A percentile compares a stretch with the other conserved stretches of the same genome.
Evolutionary conservation across 2,797 vertebrate species (phyloP).

Genomic region (Falco columbarius): DNA sequence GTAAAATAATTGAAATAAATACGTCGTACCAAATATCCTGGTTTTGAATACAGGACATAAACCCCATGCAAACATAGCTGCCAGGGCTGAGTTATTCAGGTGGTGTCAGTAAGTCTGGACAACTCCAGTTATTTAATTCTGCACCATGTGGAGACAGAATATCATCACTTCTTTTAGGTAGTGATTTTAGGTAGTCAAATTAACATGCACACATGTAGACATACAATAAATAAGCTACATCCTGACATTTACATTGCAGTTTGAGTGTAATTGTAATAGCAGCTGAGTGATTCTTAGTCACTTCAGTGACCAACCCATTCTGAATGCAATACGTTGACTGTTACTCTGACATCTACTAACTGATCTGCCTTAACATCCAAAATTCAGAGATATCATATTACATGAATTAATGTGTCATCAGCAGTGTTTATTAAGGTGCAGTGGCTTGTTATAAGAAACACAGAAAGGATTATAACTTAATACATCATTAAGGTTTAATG

Average conservation of each 20-base stretch:
- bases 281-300: neutral
- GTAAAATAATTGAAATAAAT: neutral
- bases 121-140: neutral
- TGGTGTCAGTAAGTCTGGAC: neutral
- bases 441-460: neutral
- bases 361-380: neutral
- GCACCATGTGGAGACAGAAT: neutral
- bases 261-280: neutral
- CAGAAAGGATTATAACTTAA: neutral
- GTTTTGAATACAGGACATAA: neutral
- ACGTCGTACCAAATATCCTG: neutral
- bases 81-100: neutral
- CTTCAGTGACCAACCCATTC: neutral
- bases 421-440: neutral
- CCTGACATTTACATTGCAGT: neutral
- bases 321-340: neutral
- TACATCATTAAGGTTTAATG: neutral
- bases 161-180: neutral
- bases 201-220: neutral
- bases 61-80: neutral
- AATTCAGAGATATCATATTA: neutral
- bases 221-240: neutral
- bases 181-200: neutral
- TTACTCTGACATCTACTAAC: neutral
- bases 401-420: neutral